These are phyloP conservation scores for Acanthoscelides obtectus DNA, from an alignment of 2,888 invertebrate genomes.

Conservation along the genomic window DNA sequence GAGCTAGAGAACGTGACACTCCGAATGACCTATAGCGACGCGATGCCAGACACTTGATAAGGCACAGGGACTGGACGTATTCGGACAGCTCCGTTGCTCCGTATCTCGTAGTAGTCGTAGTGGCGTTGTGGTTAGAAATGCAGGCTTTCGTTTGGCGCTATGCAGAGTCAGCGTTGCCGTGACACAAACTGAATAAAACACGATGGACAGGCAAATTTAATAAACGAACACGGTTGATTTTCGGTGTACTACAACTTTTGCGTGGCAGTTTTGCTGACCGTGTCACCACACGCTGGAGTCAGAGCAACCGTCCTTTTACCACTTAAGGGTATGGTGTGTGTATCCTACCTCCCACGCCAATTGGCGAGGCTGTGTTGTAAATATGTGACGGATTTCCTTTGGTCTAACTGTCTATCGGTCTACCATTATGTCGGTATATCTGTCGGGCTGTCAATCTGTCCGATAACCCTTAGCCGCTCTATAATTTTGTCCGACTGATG, in stretches of 20 bases:
- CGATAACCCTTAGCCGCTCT: too few species aligned
- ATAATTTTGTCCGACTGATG: too few species aligned
- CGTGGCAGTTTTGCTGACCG: neutral
- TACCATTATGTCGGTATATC: too few species aligned
- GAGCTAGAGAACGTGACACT: too few species aligned
- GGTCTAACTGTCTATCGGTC: too few species aligned
- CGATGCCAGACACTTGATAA: neutral
- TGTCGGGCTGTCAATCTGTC: too few species aligned
- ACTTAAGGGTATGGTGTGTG: too few species aligned
- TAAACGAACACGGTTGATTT: neutral
- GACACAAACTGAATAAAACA: neutral
- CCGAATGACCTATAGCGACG: neutral
- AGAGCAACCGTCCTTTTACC: too few species aligned
- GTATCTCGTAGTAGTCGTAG: too few species aligned
- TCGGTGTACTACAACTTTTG: neutral
- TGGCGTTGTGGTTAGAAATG: neutral
- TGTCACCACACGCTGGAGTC: neutral
- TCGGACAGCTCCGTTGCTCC: neutral
- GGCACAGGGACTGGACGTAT: neutral
- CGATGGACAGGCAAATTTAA: neutral
- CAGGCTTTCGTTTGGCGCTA: neutral
- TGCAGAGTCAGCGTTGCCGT: neutral
- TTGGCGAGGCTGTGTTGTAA: too few species aligned
- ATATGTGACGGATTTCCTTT: too few species aligned
- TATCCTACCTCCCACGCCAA: too few species aligned